phyloP scores from a whole-genome alignment of 23 tunicate genomes.

The Phallusia fumigata region DNA sequence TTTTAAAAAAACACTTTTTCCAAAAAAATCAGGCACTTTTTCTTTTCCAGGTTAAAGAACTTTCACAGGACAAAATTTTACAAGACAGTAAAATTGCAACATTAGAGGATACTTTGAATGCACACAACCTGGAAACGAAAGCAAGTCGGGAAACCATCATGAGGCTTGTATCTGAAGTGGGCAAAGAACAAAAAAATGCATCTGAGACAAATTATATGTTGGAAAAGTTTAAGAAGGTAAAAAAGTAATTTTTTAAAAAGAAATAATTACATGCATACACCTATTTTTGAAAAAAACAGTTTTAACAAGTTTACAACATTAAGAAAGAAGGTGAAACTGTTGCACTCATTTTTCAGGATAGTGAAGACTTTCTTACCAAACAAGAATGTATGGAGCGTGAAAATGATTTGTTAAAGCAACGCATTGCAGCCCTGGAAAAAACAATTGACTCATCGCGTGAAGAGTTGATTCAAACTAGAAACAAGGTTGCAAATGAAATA shows the following conservation, averaged over 20 bases:
- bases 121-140: constrained; percentile 71
- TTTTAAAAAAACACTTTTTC: too few relatives aligned
- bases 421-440: constrained; percentile 68
- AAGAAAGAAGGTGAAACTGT: too few relatives aligned
- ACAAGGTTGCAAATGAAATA: constrained; percentile 26
- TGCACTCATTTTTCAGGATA: constrained; percentile 31
- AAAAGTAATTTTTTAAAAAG: too few relatives aligned
- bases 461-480: constrained; percentile 50
- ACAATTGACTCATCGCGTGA: constrained; percentile 79
- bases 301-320: too few relatives aligned
- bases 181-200: constrained; percentile 80
- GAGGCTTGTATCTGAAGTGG: constrained; percentile 89
- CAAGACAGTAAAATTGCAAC: constrained; percentile 60
- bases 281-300: too few relatives aligned
- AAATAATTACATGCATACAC: too few relatives aligned
- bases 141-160: constrained; percentile 95
- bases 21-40: neutral
- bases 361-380: constrained; percentile 58
- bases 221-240: neutral
- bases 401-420: constrained; percentile 55
- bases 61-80: constrained; percentile 61
- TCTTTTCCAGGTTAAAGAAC: constrained; percentile 34
- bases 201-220: constrained; percentile 37
- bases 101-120: constrained; percentile 72
- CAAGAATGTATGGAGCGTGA: constrained; percentile 75